Evolutionary conservation across 2,888 invertebrate genomes (phyloP).

Genomic region (Amphimallon solstitiale): DNA sequence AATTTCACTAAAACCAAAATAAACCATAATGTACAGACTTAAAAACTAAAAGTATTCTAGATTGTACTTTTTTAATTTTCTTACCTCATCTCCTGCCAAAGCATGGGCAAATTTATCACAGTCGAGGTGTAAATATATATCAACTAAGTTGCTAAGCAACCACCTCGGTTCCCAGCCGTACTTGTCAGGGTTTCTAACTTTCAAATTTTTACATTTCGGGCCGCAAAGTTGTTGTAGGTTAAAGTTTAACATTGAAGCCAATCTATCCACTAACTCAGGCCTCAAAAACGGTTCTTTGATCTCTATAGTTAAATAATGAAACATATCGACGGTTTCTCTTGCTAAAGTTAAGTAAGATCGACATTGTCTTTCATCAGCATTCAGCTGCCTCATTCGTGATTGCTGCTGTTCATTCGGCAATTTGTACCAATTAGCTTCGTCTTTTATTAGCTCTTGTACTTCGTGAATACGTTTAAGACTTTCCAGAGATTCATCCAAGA

Average conservation of each 20-base stretch:
- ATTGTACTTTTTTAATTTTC: constrained; percentile 40
- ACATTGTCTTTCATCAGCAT: constrained; percentile 87
- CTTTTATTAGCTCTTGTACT: constrained; percentile 86
- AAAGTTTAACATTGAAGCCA: constrained; percentile 98
- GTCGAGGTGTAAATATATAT: constrained; percentile 97
- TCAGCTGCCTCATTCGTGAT: constrained; percentile 78
- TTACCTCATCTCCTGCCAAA: constrained; percentile 94
- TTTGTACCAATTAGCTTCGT: constrained; percentile 73
- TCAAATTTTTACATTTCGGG: constrained; percentile 92
- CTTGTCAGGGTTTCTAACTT: constrained; percentile 92
- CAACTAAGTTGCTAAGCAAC: constrained; percentile 90
- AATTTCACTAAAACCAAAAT: too few relatives aligned
- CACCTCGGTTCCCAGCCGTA: constrained; percentile 98
- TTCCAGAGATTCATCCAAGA: constrained; percentile 95
- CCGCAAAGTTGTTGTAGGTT: constrained; percentile 97
- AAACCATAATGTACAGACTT: background rate
- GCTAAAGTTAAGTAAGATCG: constrained; percentile 91
- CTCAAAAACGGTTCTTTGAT: constrained; percentile 95
- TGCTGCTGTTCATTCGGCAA: constrained; percentile 77
- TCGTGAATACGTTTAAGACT: constrained; percentile 88
- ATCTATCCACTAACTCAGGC: constrained; percentile 89
- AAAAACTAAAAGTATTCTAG: background rate
- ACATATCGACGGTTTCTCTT: constrained; percentile 97
- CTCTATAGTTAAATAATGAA: constrained; percentile 94
- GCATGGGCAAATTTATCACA: constrained; percentile 91